Percentiles rank a stretch among this genome's conserved stretches.
Evolutionary conservation across 37 sponge, comb jelly and placozoan species (phyloP).

Genomic region (Crambe crambe): DNA sequence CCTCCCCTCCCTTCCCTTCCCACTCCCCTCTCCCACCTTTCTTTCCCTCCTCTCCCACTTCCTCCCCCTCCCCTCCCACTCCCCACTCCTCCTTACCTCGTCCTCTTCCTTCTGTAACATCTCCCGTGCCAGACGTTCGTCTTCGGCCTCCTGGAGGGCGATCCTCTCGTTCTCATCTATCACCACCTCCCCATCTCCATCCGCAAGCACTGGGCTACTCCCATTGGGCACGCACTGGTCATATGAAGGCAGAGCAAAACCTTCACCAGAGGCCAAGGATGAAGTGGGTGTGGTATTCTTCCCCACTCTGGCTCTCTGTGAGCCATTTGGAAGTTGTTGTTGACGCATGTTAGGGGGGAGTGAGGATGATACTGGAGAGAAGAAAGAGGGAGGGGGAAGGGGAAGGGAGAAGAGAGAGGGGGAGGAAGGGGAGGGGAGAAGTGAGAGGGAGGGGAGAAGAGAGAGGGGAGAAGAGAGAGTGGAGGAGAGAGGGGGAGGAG

Average conservation of each 20-base stretch:
- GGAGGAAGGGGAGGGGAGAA: not conserved
- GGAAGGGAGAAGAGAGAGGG: not conserved
- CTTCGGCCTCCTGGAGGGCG: conserved; percentile 49
- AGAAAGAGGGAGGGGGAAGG: too few relatives aligned
- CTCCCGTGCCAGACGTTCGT: conserved; percentile 36
- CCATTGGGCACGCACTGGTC: not conserved
- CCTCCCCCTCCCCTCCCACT: conserved; percentile 2
- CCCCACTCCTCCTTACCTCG: not conserved
- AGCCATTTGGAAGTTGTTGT: not conserved
- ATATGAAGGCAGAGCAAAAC: conserved; percentile 6
- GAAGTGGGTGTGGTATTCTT: not conserved
- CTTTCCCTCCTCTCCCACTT: not conserved
- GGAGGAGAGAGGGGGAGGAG: not conserved
- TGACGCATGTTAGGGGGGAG: not conserved
- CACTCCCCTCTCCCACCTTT: not conserved
- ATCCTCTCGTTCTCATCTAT: conserved; percentile 46
- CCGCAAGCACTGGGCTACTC: not conserved
- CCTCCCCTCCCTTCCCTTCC: not conserved
- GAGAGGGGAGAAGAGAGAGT: too few relatives aligned
- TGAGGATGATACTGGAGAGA: not conserved
- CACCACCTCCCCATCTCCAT: conserved; percentile 14
- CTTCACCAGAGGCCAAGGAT: not conserved
- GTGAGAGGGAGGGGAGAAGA: not conserved
- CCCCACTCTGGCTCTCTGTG: not conserved
- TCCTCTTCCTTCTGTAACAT: conserved; percentile 21